Percentiles rank a stretch among this genome's conserved stretches.
Conservation (phyloP, 2,113 vertebrate species). For the Chionomys nivalis region DNA sequence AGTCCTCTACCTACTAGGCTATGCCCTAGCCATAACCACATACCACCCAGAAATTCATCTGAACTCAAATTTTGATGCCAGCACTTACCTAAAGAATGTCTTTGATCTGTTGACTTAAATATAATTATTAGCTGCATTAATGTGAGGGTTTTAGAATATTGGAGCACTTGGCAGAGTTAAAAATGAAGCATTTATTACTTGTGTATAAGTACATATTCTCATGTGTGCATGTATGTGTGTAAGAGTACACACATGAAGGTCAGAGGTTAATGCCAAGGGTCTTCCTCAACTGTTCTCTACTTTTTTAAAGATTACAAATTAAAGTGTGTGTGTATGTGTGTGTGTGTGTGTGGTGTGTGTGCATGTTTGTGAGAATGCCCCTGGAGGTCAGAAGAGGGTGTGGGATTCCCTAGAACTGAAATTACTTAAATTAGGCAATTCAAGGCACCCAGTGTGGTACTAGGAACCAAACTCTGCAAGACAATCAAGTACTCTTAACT, state of each 20-base stretch:
- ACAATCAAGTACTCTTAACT: background rate
- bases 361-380: background rate
- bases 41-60: background rate
- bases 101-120: background rate
- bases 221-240: background rate
- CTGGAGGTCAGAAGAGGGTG: background rate
- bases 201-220: background rate
- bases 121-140: background rate
- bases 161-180: background rate
- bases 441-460: no score
- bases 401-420: background rate
- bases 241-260: background rate
- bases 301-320: background rate
- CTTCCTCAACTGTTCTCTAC: background rate
- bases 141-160: background rate
- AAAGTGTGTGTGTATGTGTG: background rate
- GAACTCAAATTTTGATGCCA: background rate
- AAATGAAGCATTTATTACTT: background rate
- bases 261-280: background rate
- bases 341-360: background rate
- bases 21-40: background rate
- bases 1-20: background rate
- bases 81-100: background rate
- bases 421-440: background rate
- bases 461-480: background rate